Conservation (phyloP, 2,113 vertebrate species). For the Malaclemys terrapin region DNA sequence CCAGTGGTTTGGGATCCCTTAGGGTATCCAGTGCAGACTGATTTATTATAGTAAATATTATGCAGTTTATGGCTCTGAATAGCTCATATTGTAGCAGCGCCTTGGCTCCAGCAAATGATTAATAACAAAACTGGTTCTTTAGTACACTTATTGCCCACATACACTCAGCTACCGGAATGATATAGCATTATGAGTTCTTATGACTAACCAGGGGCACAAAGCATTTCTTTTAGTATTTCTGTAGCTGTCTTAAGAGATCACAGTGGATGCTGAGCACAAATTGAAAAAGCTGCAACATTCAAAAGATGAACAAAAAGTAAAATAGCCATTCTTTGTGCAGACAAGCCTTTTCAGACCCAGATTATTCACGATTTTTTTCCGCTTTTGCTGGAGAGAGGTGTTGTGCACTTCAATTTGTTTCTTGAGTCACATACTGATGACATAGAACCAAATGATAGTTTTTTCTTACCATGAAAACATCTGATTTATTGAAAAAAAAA, state of each 20-base stretch:
- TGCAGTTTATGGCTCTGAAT: conserved; percentile 32
- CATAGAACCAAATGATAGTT: neutral
- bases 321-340: neutral
- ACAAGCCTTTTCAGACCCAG: conserved; percentile 20
- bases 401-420: neutral
- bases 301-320: conserved; percentile 37
- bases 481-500: neutral
- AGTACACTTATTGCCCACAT: conserved; percentile 58
- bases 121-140: conserved; percentile 47
- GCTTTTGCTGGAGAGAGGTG: neutral
- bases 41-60: conserved; percentile 68
- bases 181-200: conserved; percentile 71
- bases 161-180: conserved; percentile 62
- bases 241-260: conserved; percentile 1
- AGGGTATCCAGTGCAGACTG: conserved; percentile 3
- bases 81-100: neutral
- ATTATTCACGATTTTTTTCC: conserved; percentile 32
- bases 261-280: conserved; percentile 40
- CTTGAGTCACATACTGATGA: neutral
- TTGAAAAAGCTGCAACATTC: conserved; percentile 6
- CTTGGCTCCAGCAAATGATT: conserved; percentile 54
- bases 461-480: neutral
- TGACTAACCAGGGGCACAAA: conserved; percentile 74
- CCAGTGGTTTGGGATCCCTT: conserved; percentile 24
- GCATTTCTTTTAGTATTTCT: conserved; percentile 45